A percentile compares a stretch with the other conserved stretches of the same genome.
These are phyloP conservation scores for Chloropsis cyanopogon DNA, from an alignment of 2,113 vertebrate genomes.

Conservation along the genomic window DNA sequence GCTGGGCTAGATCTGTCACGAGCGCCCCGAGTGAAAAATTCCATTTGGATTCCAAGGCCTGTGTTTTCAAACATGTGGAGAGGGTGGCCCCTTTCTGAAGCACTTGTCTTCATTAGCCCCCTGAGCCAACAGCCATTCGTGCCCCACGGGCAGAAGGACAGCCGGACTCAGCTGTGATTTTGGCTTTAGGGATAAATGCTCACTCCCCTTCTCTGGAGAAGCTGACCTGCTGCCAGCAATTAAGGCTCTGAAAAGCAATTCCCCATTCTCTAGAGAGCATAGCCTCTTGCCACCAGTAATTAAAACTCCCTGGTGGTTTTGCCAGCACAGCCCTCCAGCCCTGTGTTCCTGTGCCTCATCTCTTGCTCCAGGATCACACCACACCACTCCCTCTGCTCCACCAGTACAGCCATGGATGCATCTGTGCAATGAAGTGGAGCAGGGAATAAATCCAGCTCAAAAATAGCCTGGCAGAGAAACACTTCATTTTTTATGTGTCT, in stretches of 20 bases:
- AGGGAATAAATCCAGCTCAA: conserved; percentile 12
- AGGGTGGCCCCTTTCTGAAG: background rate
- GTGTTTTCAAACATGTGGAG: background rate
- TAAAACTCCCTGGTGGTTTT: background rate
- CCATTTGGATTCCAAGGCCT: background rate
- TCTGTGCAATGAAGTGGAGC: background rate
- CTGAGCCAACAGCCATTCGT: accelerated
- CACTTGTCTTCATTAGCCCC: background rate
- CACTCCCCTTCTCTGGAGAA: background rate
- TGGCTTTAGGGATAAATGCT: background rate
- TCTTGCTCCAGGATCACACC: background rate
- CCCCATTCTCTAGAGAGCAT: background rate
- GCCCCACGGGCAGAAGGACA: background rate
- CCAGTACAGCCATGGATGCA: background rate
- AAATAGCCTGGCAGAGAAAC: conserved; percentile 53
- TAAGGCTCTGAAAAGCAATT: background rate
- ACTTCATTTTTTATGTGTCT: background rate
- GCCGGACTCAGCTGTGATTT: background rate
- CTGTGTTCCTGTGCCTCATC: background rate
- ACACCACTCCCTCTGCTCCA: background rate
- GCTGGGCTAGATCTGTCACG: background rate
- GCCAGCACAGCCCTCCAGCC: background rate
- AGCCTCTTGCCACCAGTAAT: conserved; percentile 7
- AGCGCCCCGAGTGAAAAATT: background rate
- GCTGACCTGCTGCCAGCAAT: conserved; percentile 23